Percentiles rank a stretch among this genome's conserved stretches.
Evolutionary conservation across 2,797 vertebrate species (phyloP).

Genomic region (Trematomus bernacchii): DNA sequence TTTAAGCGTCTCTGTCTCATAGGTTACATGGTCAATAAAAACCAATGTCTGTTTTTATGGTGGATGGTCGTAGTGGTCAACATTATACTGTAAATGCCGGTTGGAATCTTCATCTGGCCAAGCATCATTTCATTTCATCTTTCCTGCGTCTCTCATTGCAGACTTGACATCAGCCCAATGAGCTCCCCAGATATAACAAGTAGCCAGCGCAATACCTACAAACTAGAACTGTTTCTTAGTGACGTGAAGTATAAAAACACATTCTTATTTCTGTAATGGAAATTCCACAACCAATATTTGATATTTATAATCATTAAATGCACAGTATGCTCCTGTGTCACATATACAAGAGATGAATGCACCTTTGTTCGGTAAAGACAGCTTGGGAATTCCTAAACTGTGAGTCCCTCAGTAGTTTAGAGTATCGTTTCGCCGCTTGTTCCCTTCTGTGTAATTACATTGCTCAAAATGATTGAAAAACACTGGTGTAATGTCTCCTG

Average conservation of each 20-base stretch:
- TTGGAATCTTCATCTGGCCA: slow-evolving; percentile 59
- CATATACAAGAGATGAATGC: slow-evolving; percentile 61
- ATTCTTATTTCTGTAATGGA: slow-evolving; percentile 47
- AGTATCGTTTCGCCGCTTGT: slow-evolving; percentile 70
- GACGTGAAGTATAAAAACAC: slow-evolving; percentile 30
- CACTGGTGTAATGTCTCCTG: slow-evolving; percentile 73
- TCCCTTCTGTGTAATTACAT: slow-evolving; percentile 78
- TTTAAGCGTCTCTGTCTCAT: slow-evolving; percentile 51
- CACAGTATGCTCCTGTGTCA: slow-evolving; percentile 17
- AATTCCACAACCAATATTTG: slow-evolving; percentile 49
- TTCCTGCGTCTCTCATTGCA: slow-evolving; percentile 71
- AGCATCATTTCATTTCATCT: slow-evolving; percentile 82
- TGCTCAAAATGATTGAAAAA: slow-evolving; percentile 70
- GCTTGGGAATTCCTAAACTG: slow-evolving; percentile 63
- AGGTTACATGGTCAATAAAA: slow-evolving; percentile 80
- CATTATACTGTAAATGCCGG: slow-evolving; percentile 53
- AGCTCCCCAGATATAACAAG: slow-evolving; percentile 67
- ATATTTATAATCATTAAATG: slow-evolving; percentile 60
- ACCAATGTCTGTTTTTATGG: slow-evolving; percentile 66
- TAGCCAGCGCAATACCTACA: slow-evolving; percentile 21
- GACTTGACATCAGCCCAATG: slow-evolving; percentile 53
- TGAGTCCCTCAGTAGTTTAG: slow-evolving; percentile 68
- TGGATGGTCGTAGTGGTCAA: slow-evolving; percentile 63
- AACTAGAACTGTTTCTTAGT: slow-evolving; percentile 50
- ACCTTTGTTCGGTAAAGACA: slow-evolving; percentile 67